phyloP scores from a whole-genome alignment of 2,888 invertebrate species.

The Laspeyria flexula region DNA sequence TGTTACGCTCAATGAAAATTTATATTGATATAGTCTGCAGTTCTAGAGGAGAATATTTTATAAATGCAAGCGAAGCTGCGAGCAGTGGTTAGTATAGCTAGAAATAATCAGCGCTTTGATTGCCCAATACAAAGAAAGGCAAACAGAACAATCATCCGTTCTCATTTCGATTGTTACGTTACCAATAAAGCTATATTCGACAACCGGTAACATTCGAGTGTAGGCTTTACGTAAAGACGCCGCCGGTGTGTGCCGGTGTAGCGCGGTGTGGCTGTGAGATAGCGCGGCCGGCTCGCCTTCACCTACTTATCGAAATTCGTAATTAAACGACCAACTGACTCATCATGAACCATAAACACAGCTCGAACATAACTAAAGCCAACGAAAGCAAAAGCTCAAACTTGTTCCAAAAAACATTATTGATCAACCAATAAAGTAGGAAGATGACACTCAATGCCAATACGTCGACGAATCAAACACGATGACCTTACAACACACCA shows the following conservation, averaged over 20 bases:
- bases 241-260: neutral
- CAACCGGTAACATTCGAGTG: slow-evolving; percentile 17
- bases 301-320: slow-evolving; percentile 63
- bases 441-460: slow-evolving; percentile 10
- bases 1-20: too few species aligned
- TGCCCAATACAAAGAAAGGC: neutral
- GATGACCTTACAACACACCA: slow-evolving; percentile 4
- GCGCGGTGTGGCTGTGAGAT: neutral
- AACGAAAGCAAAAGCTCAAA: slow-evolving; percentile 37
- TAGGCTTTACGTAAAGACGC: slow-evolving; percentile 34
- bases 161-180: slow-evolving; percentile 20
- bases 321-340: slow-evolving; percentile 45
- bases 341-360: slow-evolving; percentile 43
- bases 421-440: neutral
- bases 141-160: slow-evolving; percentile 3
- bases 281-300: slow-evolving; percentile 62
- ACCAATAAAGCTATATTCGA: slow-evolving; percentile 11
- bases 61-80: too few species aligned
- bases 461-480: slow-evolving; percentile 1
- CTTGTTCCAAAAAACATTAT: slow-evolving; percentile 5
- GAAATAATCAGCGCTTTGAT: too few species aligned
- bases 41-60: too few species aligned
- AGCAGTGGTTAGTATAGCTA: too few species aligned
- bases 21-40: too few species aligned
- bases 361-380: slow-evolving; percentile 25